These are phyloP conservation scores for Cataglyphis livida DNA, from an alignment of 2,888 invertebrate genomes.

Conservation along the genomic window DNA sequence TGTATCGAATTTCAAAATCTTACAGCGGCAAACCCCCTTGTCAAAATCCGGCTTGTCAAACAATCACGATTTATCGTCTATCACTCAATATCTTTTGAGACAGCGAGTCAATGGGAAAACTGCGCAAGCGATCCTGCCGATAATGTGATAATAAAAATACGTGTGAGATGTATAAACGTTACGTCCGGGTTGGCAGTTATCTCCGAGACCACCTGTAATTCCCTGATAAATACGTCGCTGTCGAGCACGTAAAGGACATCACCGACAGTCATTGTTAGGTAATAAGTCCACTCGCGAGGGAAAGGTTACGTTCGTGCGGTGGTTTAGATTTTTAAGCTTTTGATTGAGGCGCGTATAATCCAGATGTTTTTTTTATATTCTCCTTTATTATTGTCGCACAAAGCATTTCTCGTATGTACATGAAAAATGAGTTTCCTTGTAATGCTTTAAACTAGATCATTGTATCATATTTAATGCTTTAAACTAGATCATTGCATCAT, in stretches of 20 bases:
- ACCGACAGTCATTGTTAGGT: constrained; percentile 27
- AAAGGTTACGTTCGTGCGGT: constrained; percentile 48
- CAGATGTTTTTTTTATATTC: background rate
- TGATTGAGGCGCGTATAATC: constrained; percentile 12
- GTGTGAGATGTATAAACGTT: constrained; percentile 31
- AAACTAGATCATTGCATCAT: background rate
- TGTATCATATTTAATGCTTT: background rate
- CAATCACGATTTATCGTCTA: constrained; percentile 8
- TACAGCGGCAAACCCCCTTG: background rate
- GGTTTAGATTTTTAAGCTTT: constrained; percentile 15
- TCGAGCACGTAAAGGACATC: constrained; percentile 41
- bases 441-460: background rate
- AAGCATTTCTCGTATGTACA: background rate
- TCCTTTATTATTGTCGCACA: background rate
- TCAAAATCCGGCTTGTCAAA: background rate
- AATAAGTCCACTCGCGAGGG: constrained; percentile 35
- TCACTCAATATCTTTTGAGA: constrained; percentile 21
- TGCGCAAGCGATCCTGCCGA: constrained; percentile 13
- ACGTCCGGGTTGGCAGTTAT: constrained; percentile 41
- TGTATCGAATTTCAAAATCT: background rate
- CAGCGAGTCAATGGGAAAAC: constrained; percentile 13
- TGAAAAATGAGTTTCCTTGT: background rate
- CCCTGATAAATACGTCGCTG: background rate
- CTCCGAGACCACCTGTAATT: constrained; percentile 21
- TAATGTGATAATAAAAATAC: constrained; percentile 33